Evolutionary conservation across 2,113 vertebrate species (phyloP).

Genomic region (Lepus americanus): DNA sequence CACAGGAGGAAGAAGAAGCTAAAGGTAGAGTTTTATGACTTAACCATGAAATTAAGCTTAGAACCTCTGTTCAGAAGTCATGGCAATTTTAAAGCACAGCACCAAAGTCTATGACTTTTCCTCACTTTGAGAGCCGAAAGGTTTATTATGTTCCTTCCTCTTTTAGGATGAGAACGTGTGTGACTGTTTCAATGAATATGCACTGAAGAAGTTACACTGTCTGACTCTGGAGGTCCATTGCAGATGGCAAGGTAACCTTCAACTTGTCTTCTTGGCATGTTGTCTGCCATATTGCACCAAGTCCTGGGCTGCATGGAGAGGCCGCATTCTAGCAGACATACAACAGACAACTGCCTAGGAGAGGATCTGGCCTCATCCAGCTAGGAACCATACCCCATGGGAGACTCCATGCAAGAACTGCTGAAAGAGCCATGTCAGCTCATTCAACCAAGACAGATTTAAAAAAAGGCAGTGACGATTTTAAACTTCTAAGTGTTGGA

Average conservation of each 20-base stretch:
- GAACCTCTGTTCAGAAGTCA: not conserved
- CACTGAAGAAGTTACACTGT: not conserved
- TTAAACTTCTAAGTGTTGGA: not conserved
- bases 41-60: not conserved
- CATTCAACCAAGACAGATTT: not conserved
- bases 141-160: not conserved
- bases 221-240: not conserved
- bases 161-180: not conserved
- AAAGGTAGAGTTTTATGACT: not conserved
- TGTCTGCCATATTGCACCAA: not conserved
- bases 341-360: too few relatives aligned
- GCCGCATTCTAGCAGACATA: not conserved
- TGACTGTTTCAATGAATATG: not conserved
- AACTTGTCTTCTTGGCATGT: not conserved
- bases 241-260: not conserved
- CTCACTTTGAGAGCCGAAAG: not conserved
- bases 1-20: not conserved
- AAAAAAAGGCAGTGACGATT: not conserved
- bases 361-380: not conserved
- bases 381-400: not conserved
- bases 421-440: not conserved
- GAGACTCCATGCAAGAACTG: not conserved
- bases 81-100: not conserved
- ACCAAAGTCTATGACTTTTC: not conserved
- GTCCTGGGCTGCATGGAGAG: too few relatives aligned